These are phyloP conservation scores for Athalia cordata DNA, from an alignment of 2,888 invertebrate genomes.

Conservation along the genomic window DNA sequence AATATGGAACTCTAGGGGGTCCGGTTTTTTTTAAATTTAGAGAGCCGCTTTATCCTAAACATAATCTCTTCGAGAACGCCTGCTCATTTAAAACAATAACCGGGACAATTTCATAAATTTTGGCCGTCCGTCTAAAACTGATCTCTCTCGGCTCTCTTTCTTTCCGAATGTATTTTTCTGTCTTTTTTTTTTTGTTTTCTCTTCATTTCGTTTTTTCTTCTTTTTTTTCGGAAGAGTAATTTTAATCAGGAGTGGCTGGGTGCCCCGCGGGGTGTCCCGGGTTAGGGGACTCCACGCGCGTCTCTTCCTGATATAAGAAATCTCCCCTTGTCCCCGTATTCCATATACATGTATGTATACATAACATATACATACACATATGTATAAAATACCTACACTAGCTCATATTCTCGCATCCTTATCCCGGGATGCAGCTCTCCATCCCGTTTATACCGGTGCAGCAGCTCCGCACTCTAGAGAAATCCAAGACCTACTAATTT, in stretches of 20 bases:
- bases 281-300: conserved; percentile 49
- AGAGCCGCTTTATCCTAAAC: conserved; percentile 62
- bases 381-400: neutral
- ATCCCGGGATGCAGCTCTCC: neutral
- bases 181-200: conserved; percentile 45
- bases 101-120: conserved; percentile 71
- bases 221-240: conserved; percentile 62
- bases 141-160: no score
- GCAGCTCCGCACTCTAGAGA: conserved; percentile 24
- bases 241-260: conserved; percentile 70
- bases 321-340: no score
- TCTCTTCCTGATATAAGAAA: conserved; percentile 34
- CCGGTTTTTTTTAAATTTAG: conserved; percentile 57
- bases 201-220: conserved; percentile 25
- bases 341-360: no score
- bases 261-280: conserved; percentile 65
- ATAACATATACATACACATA: no score
- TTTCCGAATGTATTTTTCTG: conserved; percentile 4
- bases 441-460: neutral
- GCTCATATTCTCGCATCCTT: neutral
- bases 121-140: conserved; percentile 57
- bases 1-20: conserved; percentile 35
- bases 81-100: conserved; percentile 70
- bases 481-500: conserved; percentile 62
- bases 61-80: conserved; percentile 65